Percentiles rank a stretch among this genome's conserved stretches.
These are phyloP conservation scores for Aproaerema taeniolella DNA, from an alignment of 2,888 invertebrate species.

Conservation along the genomic window DNA sequence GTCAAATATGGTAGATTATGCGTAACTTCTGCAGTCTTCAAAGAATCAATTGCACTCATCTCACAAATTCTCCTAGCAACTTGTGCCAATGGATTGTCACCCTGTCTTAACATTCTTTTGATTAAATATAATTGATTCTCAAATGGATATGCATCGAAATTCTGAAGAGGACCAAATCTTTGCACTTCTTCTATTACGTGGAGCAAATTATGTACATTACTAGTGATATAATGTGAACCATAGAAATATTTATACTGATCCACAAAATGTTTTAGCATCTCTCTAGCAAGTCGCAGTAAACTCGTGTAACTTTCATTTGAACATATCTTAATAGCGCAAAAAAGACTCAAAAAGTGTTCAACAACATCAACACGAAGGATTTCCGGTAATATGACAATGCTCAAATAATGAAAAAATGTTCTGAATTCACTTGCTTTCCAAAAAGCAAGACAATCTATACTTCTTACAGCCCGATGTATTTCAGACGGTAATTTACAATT, in stretches of 20 bases:
- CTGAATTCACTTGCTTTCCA: conserved; percentile 22
- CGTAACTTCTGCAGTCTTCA: background rate
- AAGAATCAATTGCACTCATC: background rate
- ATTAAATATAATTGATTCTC: conserved; percentile 17
- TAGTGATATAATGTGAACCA: conserved; percentile 18
- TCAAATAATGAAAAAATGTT: conserved; percentile 18
- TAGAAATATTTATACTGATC: conserved; percentile 16
- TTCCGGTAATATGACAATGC: conserved; percentile 6
- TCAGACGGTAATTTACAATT: conserved; percentile 16
- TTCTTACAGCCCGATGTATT: conserved; percentile 22
- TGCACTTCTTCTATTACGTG: conserved; percentile 13
- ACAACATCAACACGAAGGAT: background rate
- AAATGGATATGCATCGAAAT: conserved; percentile 18
- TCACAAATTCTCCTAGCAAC: conserved; percentile 17
- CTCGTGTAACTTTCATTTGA: conserved; percentile 2
- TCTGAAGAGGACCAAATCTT: conserved; percentile 14
- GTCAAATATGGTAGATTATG: no score
- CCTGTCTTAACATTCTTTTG: conserved; percentile 16
- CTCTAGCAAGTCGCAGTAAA: conserved; percentile 11
- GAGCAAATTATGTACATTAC: conserved; percentile 15
- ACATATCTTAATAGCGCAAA: conserved; percentile 14
- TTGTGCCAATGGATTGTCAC: conserved; percentile 19
- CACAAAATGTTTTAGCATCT: conserved; percentile 15
- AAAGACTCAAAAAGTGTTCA: conserved; percentile 11
- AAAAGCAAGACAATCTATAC: conserved; percentile 13